phyloP scores from a whole-genome alignment of 2,888 invertebrate species.

The Xanthia togata region DNA sequence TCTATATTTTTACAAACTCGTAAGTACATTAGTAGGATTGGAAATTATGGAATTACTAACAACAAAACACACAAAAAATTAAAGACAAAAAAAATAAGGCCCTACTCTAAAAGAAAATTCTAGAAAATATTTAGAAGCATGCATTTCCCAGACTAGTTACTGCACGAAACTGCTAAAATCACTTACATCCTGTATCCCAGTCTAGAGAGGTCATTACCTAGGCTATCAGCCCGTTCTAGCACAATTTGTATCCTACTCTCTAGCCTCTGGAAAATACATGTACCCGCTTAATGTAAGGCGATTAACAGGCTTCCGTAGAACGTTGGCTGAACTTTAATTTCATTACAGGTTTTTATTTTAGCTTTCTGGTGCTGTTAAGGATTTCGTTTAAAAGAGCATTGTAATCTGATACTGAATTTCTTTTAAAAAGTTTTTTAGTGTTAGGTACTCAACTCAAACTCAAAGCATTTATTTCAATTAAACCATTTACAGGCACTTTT shows the following conservation, averaged over 20 bases:
- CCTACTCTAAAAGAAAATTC: not conserved
- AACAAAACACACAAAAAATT: no score
- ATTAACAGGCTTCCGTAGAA: conserved; percentile 67
- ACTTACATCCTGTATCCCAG: not conserved
- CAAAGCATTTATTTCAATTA: no score
- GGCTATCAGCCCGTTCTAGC: conserved; percentile 44
- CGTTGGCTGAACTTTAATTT: conserved; percentile 62
- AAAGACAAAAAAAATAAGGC: no score
- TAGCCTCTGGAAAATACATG: conserved; percentile 48
- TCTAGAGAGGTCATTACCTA: conserved; percentile 14
- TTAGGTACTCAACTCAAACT: no score
- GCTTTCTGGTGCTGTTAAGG: conserved; percentile 21
- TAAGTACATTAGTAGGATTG: not conserved
- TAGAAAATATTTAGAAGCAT: no score
- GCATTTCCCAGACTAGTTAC: not conserved
- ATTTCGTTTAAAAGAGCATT: not conserved
- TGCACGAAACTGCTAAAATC: conserved; percentile 7
- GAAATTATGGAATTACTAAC: not conserved
- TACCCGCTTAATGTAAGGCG: conserved; percentile 67
- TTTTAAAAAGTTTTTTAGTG: not conserved
- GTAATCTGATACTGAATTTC: not conserved
- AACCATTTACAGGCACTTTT: no score
- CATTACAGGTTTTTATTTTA: conserved; percentile 48
- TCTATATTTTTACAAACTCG: not conserved
- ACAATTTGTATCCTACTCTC: conserved; percentile 47